phyloP scores from a whole-genome alignment of 2,888 invertebrate species.

The Parapristionchus giblindavisi region DNA sequence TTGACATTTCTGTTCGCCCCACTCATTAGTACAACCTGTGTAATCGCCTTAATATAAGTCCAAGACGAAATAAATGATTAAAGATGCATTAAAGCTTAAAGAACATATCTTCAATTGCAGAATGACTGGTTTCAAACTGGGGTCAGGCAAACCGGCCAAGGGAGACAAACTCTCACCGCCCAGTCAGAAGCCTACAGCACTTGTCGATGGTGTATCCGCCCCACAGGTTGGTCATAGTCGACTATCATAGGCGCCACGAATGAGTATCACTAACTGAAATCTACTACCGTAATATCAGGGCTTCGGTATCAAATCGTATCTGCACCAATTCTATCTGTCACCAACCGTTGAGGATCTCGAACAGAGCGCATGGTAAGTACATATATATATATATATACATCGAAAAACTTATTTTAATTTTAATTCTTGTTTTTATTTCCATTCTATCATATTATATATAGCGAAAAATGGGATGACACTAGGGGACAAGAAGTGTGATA shows the following conservation, averaged over 20 bases:
- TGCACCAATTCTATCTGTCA: slow-evolving; percentile 67
- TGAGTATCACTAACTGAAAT: not conserved
- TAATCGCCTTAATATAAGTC: too few species aligned
- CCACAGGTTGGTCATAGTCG: slow-evolving; percentile 46
- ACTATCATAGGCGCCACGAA: too few species aligned
- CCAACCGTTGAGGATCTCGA: slow-evolving; percentile 64
- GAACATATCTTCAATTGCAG: too few species aligned
- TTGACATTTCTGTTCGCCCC: too few species aligned
- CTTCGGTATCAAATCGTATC: slow-evolving; percentile 67
- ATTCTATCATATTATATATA: too few species aligned
- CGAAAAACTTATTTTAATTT: too few species aligned
- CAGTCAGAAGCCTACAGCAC: slow-evolving; percentile 56
- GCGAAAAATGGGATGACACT: not conserved
- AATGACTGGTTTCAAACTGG: slow-evolving; percentile 62
- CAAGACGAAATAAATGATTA: too few species aligned
- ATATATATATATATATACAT: not conserved
- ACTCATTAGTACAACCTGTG: too few species aligned
- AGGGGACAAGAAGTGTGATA: too few species aligned
- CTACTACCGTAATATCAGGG: slow-evolving; percentile 30
- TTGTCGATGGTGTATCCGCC: slow-evolving; percentile 50
- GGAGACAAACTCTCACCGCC: slow-evolving; percentile 59
- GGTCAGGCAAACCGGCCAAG: slow-evolving; percentile 47
- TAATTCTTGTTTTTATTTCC: too few species aligned
- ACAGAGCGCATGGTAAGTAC: slow-evolving; percentile 53
- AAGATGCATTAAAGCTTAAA: too few species aligned